Evolutionary conservation across 2,797 vertebrate genomes (phyloP), one percentile per base, ranked within the genome.

Genomic region (Brotula barbata): DNA sequence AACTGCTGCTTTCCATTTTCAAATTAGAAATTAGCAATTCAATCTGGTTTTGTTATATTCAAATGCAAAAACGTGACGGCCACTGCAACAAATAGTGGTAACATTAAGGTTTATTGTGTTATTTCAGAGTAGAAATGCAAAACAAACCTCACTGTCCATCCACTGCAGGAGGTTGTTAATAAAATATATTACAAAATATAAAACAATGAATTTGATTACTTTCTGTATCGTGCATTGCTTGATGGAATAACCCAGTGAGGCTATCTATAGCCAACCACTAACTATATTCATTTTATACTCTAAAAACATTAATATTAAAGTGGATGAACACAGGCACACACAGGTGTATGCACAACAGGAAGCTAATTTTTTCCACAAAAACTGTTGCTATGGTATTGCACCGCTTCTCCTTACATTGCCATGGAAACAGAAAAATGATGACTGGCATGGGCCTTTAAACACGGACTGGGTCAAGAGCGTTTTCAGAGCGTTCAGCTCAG

Each of bases 361-460:
- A 68, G 56, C 62, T 79, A 14, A 20, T 23, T 58, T 56, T 51
- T 65, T 81, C 71, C 50, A 70, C 60, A 50, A 71, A 75, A 75
- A 75, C 68, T 81, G 75, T 86, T 88, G 80, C 85, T 77, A 89
- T 87, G 82, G 79, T 20, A 36, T 68, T 83, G 49, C 54, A 53
- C 75, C 62, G 84, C 68, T 84, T 87, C 74, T 82, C 68, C 63
- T 77, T 74, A 71, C 47, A 86, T 89, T 60, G 54, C 87, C 86
- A 91, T 91, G 86, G 90, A 80, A 91, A 91, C 90, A 67, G 68
- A 84, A 76, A 78, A 83, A 64, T 48, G 41, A 75, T 67, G 69
- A 69, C 68, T 71, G 68, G 63, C 57, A 44, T 28, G 16, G 57
- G 53, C 61, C 33, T 81, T 73, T n/a, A 42, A 67, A 51, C 17